Base-by-base conservation (phyloP, 2,888 invertebrate genomes). In the Drosophila antonietae region DNA sequence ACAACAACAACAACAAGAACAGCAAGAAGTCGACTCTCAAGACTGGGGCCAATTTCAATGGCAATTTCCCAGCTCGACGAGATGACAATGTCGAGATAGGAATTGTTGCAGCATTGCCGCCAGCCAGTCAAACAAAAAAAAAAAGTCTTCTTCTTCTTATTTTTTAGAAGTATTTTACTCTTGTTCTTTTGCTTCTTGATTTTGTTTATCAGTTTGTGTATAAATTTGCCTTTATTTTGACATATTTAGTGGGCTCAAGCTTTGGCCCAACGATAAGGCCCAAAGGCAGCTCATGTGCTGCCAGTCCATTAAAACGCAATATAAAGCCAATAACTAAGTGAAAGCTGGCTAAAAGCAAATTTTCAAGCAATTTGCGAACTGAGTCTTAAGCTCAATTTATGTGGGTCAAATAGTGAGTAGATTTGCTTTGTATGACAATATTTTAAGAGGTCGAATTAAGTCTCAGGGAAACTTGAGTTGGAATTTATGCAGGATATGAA, bases 221-320 rank as follows among this genome's bases (percentile, higher is more conserved):
- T 89, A 89, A 90, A 89, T 89, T 89, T 80, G 78, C 89, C 79
- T 78, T 88, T 84, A 76, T 74, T 89, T 89, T 84, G 90, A 80
- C 88, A 88, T 86, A 86, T 90, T 88, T 83, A 88, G 85, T 85
- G 68, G 82, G 64, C 68, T 68, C 28, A 28, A 28, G 66, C 70
- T 64, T 65, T 31, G 73, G 55, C 64, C 57, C 51, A 12, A 35
- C 57, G 75, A 86, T 82, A 75, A 68, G 60, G 33, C 58, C 60
- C 46, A 61, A 2, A 56, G 67, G 37, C 73, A 59, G 62, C 77
- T 63, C 75, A 67, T 67, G 66, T 70, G 69, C 62, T 31, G 33
- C 37, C 49, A 82, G 75, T 89, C 83, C 66, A 88, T 86, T 88
- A 85, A 82, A 83, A 75, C 52, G 59, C 66, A 64, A 83, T 75